Evolutionary conservation across 2,797 vertebrate genomes (phyloP), one percentile per base, ranked within the genome.

Genomic region (Enoplosus armatus): DNA sequence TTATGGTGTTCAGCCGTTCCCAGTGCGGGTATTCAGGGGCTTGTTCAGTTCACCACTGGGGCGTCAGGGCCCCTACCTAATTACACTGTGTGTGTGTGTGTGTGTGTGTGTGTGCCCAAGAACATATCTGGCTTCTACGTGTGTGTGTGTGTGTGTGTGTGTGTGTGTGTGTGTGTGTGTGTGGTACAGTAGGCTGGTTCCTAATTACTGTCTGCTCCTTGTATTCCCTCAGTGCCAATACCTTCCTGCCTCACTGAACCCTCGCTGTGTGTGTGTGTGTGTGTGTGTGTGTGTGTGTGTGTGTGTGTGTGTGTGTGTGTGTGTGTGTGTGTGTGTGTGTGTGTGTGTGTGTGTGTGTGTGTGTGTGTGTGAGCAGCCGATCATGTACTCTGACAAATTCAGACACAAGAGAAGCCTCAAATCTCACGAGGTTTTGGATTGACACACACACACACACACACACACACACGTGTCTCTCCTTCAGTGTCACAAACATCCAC

Each of bases 151-250:
- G 53, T 69, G 27, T 62, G 54, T 61, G 41, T 79, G 47, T 68
- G 72, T 96, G 93, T 95, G 91, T 93, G 94, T 94, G 92, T 94
- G 95, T 58, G 76, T 59, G 94, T 94, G 89, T 92, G 95, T 74
- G 10, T 75, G 96, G 96, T 96, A 93, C 94, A 96, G 96, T 97
- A 97, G 96, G 96, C 97, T 96, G 96, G 95, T 96, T 96, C 94
- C 96, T 98, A 98, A 99, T 98, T 98, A 97, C 96, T 97, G 96
- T 96, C 95, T 88, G 91, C 95, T 97, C 95, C 96, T 95, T 95
- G 96, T 97, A 97, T 97, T 98, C 97, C 98, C 97, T 95, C 89
- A 95, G 95, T 96, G 94, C 95, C 97, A 96, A 97, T 98, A 97
- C 97, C 97, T 97, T 96, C 96, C 96, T 97, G 97, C 96, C 96